Conservation (phyloP, 2,888 invertebrate genomes). For the Drosophila paranaensis region DNA sequence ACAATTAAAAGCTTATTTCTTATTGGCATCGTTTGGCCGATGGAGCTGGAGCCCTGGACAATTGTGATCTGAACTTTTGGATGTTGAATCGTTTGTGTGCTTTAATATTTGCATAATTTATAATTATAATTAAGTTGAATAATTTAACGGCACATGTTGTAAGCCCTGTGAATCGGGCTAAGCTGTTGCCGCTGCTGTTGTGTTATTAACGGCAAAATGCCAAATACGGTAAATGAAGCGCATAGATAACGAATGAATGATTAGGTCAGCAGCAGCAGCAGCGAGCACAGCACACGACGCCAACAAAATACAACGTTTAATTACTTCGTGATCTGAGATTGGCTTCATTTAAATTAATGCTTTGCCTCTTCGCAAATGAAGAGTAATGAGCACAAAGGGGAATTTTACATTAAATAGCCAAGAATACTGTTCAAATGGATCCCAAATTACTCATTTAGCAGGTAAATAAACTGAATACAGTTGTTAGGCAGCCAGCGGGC, state of each 20-base stretch:
- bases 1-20: constrained; percentile 54
- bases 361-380: not conserved
- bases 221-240: constrained; percentile 44
- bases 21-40: constrained; percentile 45
- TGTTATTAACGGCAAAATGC: constrained; percentile 29
- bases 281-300: not conserved
- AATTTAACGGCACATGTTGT: constrained; percentile 47
- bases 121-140: constrained; percentile 47
- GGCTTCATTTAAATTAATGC: constrained; percentile 14
- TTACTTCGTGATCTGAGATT: constrained; percentile 7
- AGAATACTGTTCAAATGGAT: not conserved
- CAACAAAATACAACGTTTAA: not conserved
- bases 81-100: constrained; percentile 35
- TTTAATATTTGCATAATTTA: constrained; percentile 53
- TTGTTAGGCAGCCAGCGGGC: not conserved
- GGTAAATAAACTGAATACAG: not conserved
- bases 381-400: not conserved
- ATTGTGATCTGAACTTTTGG: constrained; percentile 29
- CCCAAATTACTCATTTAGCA: not conserved
- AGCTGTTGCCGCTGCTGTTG: constrained; percentile 11
- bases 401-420: not conserved
- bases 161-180: constrained; percentile 56
- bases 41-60: constrained; percentile 15
- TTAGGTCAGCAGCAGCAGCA: constrained; percentile 28
- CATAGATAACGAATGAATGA: constrained; percentile 43